Evolutionary conservation across 2,113 vertebrate species (phyloP).

Genomic region (Ictalurus punctatus): DNA sequence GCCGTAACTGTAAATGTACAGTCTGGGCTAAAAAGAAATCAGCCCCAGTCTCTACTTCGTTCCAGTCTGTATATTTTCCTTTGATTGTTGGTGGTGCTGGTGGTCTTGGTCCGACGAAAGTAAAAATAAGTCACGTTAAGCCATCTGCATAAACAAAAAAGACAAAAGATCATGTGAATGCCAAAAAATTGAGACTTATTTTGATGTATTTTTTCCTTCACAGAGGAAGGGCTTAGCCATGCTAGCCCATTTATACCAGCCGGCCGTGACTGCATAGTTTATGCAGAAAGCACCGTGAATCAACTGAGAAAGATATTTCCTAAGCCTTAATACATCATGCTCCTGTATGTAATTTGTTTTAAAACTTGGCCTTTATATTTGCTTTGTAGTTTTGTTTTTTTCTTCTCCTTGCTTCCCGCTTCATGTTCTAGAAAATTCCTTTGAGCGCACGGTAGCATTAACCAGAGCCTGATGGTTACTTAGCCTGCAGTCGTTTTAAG

Average conservation of each 20-base stretch:
- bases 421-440: conserved; percentile 72
- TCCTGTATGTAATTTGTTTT: conserved; percentile 78
- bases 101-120: not conserved
- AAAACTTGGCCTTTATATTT: conserved; percentile 82
- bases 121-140: not conserved
- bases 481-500: conserved; percentile 84
- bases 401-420: conserved; percentile 59
- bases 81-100: not conserved
- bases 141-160: not conserved
- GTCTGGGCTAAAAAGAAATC: not conserved
- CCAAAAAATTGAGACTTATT: not conserved
- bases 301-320: conserved; percentile 68
- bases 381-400: conserved; percentile 54
- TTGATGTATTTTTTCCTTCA: not conserved
- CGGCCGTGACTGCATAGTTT: conserved; percentile 10
- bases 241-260: not conserved
- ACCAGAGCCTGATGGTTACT: conserved; percentile 78
- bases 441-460: conserved; percentile 78
- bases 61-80: not conserved
- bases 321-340: conserved; percentile 72
- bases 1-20: not conserved
- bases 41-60: not conserved
- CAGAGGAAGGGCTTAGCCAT: not conserved
- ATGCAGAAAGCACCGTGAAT: conserved; percentile 59
- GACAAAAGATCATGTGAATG: not conserved